These are phyloP conservation scores for Suricata suricatta DNA, from an alignment of 2,113 vertebrate species.

Conservation along the genomic window DNA sequence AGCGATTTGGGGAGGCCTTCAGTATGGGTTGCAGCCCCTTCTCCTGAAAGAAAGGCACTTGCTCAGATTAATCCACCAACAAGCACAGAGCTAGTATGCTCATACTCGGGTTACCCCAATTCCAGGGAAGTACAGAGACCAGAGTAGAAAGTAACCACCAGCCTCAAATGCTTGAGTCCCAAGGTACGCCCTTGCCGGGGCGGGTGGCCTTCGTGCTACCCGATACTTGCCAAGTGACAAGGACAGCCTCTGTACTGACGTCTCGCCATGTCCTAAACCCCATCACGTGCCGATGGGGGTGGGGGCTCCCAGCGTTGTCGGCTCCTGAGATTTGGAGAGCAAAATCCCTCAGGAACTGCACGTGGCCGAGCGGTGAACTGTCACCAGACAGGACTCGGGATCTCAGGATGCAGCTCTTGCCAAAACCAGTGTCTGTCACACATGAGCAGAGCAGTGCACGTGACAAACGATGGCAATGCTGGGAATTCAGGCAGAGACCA, in stretches of 20 bases:
- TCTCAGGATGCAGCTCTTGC: background rate
- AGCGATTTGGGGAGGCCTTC: background rate
- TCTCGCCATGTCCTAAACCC: background rate
- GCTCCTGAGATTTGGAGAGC: background rate
- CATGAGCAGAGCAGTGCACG: background rate
- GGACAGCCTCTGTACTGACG: background rate
- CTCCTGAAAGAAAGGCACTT: background rate
- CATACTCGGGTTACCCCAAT: background rate
- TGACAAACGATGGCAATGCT: background rate
- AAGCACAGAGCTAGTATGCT: background rate
- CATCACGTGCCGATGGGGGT: fast-evolving
- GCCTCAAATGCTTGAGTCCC: background rate
- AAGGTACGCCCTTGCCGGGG: fast-evolving
- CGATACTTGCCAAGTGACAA: background rate
- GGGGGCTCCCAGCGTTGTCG: background rate
- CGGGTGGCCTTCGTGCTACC: background rate
- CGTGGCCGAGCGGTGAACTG: background rate
- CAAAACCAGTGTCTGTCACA: background rate
- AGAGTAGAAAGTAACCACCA: background rate
- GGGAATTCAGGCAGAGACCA: background rate
- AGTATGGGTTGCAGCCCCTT: background rate
- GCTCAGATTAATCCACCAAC: background rate
- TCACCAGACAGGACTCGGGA: background rate
- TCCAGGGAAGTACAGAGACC: background rate
- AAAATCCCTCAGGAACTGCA: background rate